phyloP scores from a whole-genome alignment of 1,140 invertebrate species.

The Rhyacophila brunnea region DNA sequence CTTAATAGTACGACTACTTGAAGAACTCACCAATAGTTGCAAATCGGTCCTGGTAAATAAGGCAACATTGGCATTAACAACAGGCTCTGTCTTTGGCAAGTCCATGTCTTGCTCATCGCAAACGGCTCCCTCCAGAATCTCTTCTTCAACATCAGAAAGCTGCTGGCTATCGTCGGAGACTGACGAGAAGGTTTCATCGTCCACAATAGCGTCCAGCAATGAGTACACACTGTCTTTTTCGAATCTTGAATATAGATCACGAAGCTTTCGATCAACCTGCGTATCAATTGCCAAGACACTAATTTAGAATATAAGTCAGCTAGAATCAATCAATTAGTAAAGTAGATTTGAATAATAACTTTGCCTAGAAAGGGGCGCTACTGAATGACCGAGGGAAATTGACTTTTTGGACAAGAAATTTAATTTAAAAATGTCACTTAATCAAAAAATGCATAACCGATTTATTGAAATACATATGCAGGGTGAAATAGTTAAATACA shows the following conservation, averaged over 20 bases:
- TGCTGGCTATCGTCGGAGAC: slow-evolving; percentile 41
- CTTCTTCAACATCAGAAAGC: slow-evolving; percentile 58
- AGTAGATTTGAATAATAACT: too few species aligned
- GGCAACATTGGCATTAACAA: slow-evolving; percentile 27
- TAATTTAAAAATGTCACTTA: not conserved
- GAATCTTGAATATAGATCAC: slow-evolving; percentile 74
- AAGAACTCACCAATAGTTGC: slow-evolving; percentile 26
- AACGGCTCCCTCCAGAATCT: slow-evolving; percentile 40
- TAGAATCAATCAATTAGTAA: too few species aligned
- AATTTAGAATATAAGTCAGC: too few species aligned
- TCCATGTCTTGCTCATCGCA: slow-evolving; percentile 18
- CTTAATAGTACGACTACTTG: too few species aligned
- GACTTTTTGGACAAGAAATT: not conserved
- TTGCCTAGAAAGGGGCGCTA: too few species aligned
- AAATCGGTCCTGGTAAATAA: slow-evolving; percentile 31
- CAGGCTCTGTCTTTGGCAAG: slow-evolving; percentile 22
- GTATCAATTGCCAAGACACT: too few species aligned
- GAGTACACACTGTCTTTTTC: slow-evolving; percentile 75
- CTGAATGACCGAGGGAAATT: too few species aligned
- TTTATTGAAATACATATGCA: slow-evolving; percentile 51
- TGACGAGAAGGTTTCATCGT: slow-evolving; percentile 45
- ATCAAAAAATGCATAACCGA: slow-evolving; percentile 57
- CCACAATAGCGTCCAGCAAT: slow-evolving; percentile 69
- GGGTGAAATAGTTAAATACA: too few species aligned
- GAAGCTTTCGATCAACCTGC: slow-evolving; percentile 18